Base-by-base conservation (phyloP, 2,113 vertebrate genomes). In the Lasiurus borealis region DNA sequence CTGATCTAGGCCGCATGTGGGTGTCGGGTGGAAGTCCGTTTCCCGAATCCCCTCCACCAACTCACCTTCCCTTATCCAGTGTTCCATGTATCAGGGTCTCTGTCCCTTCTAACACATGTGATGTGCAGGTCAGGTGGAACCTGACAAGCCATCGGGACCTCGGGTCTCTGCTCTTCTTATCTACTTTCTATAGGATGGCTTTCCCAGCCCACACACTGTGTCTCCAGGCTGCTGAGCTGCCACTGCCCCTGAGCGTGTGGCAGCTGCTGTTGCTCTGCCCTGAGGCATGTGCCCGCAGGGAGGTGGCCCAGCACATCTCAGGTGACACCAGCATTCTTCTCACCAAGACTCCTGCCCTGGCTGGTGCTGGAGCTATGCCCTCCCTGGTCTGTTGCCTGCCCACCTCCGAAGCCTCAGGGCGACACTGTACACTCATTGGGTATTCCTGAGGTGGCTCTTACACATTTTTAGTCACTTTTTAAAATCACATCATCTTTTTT, bases 341-440 rank as follows among this genome's bases (percentile, higher is more conserved):
- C 27, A 6, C 19, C 5, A 0, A 46, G 31, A 64, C 57, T 5
- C 40, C 13, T n/a, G 14, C 48, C 34, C 0, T 54, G 2, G 57
- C 57, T 13, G 18, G 4, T 27, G 2, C 34, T 4, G 19, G 7
- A 2, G 46, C 13, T 6, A 3, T 69, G 31, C 2, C 23, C 62
- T 23, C 25, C 36, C 64, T 3, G 40, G 40, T 11, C 36, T 57
- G 1, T n/a, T 2, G 4, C 2, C 40, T 1, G 8, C 25, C 68
- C 2, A 3, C n/a, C 25, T 4, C 40, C 0, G 0, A 19, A 46
- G 94, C 71, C 95, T 93, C 98, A 98, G 98, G 98, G 93, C 98
- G 97, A n/a, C 98, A 98, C 97, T 91, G 97, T 89, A 99, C 98
- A 96, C 95, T 98, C 57, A 40, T 92, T 0, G 98, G 98, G 6